Conservation (phyloP, 2,797 vertebrate genomes). For the Taenioides sp. region DNA sequence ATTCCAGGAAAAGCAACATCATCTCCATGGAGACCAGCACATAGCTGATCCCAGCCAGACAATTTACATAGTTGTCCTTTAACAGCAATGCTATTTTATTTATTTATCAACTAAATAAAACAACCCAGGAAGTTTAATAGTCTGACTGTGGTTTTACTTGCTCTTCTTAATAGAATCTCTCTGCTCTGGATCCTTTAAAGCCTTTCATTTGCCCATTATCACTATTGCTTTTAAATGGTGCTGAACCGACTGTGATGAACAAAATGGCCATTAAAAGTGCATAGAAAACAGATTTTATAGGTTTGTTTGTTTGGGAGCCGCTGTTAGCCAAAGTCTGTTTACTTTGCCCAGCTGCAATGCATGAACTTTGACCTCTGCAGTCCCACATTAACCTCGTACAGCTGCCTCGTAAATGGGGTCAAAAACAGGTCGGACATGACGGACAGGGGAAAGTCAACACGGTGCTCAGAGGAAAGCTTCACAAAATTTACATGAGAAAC, state of each 20-base stretch:
- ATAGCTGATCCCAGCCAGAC: neutral
- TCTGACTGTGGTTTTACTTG: constrained; percentile 9
- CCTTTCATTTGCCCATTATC: neutral
- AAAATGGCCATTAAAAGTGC: neutral
- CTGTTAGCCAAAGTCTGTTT: neutral
- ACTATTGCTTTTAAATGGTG: neutral
- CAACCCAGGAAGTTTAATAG: constrained; percentile 32
- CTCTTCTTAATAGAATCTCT: constrained; percentile 20
- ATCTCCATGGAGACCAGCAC: neutral
- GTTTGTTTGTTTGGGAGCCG: neutral
- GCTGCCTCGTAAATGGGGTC: constrained; percentile 26
- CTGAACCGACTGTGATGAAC: constrained; percentile 2
- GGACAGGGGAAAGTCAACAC: constrained; percentile 8
- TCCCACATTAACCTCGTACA: constrained; percentile 38
- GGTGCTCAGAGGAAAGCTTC: neutral
- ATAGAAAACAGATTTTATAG: neutral
- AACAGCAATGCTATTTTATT: neutral
- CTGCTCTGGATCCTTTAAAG: neutral
- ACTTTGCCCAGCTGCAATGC: constrained; percentile 6
- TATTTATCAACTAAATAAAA: constrained; percentile 6
- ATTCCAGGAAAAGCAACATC: neutral
- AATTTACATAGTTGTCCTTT: neutral
- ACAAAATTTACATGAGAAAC: neutral
- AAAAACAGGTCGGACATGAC: neutral
- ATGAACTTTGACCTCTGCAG: constrained; percentile 9